Evolutionary conservation across 2,113 vertebrate genomes (phyloP).

Genomic region (Daubentonia madagascariensis): DNA sequence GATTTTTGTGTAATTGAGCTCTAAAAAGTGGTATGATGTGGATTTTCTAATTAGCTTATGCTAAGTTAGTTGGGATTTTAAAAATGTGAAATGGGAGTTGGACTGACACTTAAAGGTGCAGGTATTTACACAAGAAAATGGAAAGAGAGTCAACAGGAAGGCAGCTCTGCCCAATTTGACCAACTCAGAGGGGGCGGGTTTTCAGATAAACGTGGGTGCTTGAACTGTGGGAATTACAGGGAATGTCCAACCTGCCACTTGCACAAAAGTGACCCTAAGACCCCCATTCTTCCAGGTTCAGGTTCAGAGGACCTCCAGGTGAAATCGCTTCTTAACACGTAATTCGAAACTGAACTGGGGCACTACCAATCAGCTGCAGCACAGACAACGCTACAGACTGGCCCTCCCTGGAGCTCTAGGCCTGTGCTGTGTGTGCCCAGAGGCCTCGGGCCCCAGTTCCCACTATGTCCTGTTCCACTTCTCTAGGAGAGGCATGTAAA

Average conservation of each 20-base stretch:
- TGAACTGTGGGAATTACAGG: background rate
- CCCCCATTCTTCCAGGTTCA: background rate
- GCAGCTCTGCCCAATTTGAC: slow-evolving; percentile 51
- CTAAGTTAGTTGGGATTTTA: slow-evolving; percentile 74
- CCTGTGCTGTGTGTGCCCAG: background rate
- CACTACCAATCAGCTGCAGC: background rate
- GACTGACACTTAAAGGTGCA: slow-evolving; percentile 67
- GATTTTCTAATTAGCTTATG: slow-evolving; percentile 77
- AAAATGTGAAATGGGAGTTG: slow-evolving; percentile 40
- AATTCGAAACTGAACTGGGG: background rate
- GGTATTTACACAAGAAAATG: slow-evolving; percentile 29
- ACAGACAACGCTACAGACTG: rapidly evolving
- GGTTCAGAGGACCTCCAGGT: background rate
- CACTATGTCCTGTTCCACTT: background rate
- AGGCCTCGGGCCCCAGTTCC: background rate
- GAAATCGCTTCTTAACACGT: background rate
- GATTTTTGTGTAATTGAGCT: slow-evolving; percentile 77
- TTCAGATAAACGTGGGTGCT: slow-evolving; percentile 59
- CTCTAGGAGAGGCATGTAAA: background rate
- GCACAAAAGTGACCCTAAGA: background rate
- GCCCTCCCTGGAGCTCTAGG: background rate
- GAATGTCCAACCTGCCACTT: slow-evolving; percentile 54
- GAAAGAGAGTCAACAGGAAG: slow-evolving; percentile 38
- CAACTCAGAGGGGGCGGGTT: slow-evolving; percentile 29
- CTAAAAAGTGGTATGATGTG: slow-evolving; percentile 76